Percentiles rank a stretch among this genome's conserved stretches.
These are phyloP conservation scores for Columba janthina DNA, from an alignment of 2,113 vertebrate species.

Conservation along the genomic window DNA sequence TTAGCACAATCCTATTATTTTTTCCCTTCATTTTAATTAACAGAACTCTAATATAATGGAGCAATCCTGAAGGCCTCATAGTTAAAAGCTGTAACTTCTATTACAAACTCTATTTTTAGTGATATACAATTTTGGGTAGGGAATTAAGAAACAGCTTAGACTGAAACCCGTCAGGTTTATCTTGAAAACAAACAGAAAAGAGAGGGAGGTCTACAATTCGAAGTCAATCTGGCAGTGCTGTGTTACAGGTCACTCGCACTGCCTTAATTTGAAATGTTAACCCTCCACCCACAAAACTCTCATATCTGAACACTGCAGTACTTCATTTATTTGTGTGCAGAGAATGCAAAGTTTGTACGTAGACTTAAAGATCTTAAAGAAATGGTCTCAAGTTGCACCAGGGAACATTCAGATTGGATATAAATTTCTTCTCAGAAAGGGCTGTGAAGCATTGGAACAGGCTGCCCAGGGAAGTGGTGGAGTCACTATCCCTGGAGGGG, in stretches of 20 bases:
- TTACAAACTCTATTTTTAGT: conserved; percentile 17
- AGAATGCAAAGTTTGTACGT: neutral
- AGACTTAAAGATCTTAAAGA: neutral
- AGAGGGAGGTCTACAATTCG: neutral
- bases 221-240: neutral
- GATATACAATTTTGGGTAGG: neutral
- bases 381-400: no score
- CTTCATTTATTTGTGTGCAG: neutral
- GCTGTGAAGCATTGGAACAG: no score
- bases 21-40: conserved; percentile 52
- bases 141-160: conserved; percentile 6
- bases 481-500: no score
- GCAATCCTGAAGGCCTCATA: neutral
- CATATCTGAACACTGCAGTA: neutral
- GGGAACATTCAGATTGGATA: no score
- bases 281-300: neutral
- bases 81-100: neutral
- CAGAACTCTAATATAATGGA: neutral
- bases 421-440: no score
- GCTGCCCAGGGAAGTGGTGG: no score
- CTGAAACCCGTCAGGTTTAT: conserved; percentile 1
- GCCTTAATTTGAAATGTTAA: neutral
- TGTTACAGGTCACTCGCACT: neutral
- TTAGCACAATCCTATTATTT: conserved; percentile 43
- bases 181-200: neutral